Conservation (phyloP, 2,797 vertebrate species). For the Rhincodon typus region DNA sequence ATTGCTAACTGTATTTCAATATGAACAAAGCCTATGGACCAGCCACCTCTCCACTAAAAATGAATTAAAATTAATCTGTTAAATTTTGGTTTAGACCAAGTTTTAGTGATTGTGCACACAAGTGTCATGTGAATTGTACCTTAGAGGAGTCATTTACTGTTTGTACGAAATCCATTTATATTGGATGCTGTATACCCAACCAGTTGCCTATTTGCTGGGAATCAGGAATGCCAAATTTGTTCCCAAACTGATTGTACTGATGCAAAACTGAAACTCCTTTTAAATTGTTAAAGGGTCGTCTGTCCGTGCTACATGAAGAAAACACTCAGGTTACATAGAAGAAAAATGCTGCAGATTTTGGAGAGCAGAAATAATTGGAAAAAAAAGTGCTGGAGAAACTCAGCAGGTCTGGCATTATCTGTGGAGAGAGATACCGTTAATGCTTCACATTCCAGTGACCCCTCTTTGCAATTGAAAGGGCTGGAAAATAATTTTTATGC, state of each 20-base stretch:
- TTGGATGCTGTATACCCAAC: background rate
- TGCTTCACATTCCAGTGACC: no score
- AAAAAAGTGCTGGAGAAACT: no score
- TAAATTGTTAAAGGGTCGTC: background rate
- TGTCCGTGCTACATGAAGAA: background rate
- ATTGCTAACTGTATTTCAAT: background rate
- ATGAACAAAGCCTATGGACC: background rate
- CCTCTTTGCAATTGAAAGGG: no score
- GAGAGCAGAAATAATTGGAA: no score
- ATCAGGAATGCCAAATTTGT: background rate
- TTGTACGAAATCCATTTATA: background rate
- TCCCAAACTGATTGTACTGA: background rate
- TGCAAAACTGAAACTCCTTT: background rate
- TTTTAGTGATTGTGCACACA: background rate
- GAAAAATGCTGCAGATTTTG: no score
- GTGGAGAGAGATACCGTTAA: no score
- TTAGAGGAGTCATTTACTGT: background rate
- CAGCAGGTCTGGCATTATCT: no score
- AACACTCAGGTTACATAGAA: background rate
- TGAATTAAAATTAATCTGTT: background rate
- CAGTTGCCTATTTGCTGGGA: no score
- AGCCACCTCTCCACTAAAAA: background rate
- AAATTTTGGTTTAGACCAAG: background rate
- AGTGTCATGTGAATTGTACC: background rate
- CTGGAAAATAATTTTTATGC: no score